These are phyloP conservation scores for Prosopocoilus inquinatus DNA, from an alignment of 2,888 invertebrate species.

Conservation along the genomic window DNA sequence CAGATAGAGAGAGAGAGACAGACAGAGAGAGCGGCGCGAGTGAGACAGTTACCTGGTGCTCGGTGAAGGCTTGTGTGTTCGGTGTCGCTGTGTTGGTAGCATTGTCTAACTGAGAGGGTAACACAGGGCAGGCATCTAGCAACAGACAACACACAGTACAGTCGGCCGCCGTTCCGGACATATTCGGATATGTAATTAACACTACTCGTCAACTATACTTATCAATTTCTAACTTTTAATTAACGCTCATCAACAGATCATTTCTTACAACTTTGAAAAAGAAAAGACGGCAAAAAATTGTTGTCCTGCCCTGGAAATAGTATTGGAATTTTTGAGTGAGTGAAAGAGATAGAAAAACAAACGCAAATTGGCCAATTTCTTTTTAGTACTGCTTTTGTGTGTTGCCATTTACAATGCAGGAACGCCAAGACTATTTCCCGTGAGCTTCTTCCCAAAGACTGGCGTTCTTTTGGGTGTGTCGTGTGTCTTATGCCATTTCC, in stretches of 20 bases:
- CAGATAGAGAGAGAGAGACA: conserved; percentile 21
- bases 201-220: too few relatives aligned
- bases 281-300: too few relatives aligned
- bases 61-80: conserved; percentile 51
- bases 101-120: conserved; percentile 85
- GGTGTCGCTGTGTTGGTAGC: conserved; percentile 68
- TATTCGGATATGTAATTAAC: conserved; percentile 24
- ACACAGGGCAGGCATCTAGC: conserved; percentile 91
- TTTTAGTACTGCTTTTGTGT: too few relatives aligned
- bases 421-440: background rate
- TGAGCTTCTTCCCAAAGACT: background rate
- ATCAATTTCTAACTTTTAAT: too few relatives aligned
- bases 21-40: conserved; percentile 18
- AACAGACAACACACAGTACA: conserved; percentile 84
- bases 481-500: conserved; percentile 19
- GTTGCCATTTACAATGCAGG: too few relatives aligned
- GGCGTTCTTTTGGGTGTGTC: background rate
- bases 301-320: too few relatives aligned
- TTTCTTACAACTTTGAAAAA: conserved; percentile 19
- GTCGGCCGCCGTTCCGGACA: conserved; percentile 47
- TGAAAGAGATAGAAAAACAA: too few relatives aligned
- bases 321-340: too few relatives aligned
- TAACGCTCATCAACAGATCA: conserved; percentile 10
- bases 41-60: conserved; percentile 45
- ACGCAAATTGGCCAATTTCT: too few relatives aligned